Evolutionary conservation across 2,113 vertebrate genomes (phyloP).

Genomic region (Riparia riparia): DNA sequence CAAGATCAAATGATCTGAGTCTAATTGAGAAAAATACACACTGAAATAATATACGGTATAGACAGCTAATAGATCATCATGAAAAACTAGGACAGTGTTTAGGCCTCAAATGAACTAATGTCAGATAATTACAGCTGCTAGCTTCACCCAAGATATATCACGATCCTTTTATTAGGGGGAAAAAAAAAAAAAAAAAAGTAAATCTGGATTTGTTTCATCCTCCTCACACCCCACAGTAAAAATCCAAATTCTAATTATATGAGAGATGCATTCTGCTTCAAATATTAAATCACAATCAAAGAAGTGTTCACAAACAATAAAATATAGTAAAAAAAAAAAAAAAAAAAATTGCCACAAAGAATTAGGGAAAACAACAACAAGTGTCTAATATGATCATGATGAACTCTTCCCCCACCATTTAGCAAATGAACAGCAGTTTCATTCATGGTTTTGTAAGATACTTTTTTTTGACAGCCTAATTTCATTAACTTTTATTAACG

Average conservation of each 20-base stretch:
- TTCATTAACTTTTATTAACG: not conserved
- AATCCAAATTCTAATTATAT: not conserved
- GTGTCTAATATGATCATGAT: not conserved
- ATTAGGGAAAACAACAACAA: not conserved
- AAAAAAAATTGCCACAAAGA: not conserved
- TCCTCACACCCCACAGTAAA: not conserved
- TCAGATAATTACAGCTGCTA: not conserved
- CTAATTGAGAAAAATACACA: not conserved
- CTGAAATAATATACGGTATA: not conserved
- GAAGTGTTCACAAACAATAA: not conserved
- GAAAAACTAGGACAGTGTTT: not conserved
- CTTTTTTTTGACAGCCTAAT: not conserved
- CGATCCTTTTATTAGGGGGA: not conserved
- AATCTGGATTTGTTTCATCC: not conserved
- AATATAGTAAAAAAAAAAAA: not conserved
- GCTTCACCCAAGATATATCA: not conserved
- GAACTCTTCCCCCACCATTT: not conserved
- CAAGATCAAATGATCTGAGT: not conserved
- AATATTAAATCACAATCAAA: not conserved
- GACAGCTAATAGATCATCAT: not conserved
- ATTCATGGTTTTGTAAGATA: not conserved
- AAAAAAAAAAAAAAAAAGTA: not conserved
- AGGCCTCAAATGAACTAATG: not conserved
- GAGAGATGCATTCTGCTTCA: not conserved
- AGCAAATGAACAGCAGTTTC: not conserved